Conservation (phyloP, 1,140 invertebrate genomes). For the Phthorimaea operculella region DNA sequence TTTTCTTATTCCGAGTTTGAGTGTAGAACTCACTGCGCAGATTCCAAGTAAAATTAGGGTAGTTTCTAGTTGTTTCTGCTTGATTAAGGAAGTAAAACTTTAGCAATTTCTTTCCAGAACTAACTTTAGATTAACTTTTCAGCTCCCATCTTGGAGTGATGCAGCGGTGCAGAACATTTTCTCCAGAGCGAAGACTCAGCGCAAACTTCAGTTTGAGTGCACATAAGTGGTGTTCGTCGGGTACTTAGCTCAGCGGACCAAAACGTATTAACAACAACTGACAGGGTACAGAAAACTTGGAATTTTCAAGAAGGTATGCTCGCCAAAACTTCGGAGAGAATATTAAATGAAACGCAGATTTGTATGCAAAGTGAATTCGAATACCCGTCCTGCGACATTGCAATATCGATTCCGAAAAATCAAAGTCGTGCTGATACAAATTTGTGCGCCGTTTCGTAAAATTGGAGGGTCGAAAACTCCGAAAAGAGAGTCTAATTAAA, state of each 20-base stretch:
- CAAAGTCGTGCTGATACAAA: too few relatives aligned
- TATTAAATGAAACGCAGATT: neutral
- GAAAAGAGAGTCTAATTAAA: neutral
- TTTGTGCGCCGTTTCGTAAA: too few relatives aligned
- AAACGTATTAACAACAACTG: neutral
- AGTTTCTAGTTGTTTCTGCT: neutral
- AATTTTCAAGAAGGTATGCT: neutral
- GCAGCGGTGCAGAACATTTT: conserved; percentile 26
- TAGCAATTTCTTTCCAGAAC: neutral
- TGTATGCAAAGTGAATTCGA: neutral
- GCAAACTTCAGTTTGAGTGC: conserved; percentile 14
- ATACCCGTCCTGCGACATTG: neutral
- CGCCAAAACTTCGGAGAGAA: neutral
- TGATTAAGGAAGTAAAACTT: neutral
- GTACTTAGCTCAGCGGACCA: neutral
- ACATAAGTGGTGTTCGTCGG: conserved; percentile 17
- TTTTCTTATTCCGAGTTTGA: too few relatives aligned
- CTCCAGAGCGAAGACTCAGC: conserved; percentile 11
- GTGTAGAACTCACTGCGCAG: neutral
- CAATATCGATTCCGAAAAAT: neutral
- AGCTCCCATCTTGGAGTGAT: conserved; percentile 11
- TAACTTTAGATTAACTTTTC: conserved; percentile 17
- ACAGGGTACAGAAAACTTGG: neutral
- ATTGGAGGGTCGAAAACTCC: neutral
- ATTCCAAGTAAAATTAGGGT: neutral